These are phyloP conservation scores for Hyla sarda DNA, from an alignment of 2,113 vertebrate genomes.

Conservation along the genomic window DNA sequence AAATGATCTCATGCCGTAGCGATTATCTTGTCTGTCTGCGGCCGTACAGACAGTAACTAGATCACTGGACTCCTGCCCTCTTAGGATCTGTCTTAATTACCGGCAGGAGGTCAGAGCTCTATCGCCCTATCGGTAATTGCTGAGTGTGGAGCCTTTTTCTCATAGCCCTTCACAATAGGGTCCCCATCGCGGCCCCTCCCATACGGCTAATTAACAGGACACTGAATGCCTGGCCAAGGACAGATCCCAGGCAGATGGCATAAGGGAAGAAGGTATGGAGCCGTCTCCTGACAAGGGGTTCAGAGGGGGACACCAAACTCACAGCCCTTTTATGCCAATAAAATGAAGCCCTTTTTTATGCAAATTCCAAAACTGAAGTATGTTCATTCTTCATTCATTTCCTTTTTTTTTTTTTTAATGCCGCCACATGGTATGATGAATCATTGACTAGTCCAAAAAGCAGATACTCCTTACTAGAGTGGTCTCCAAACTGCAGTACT, in stretches of 20 bases:
- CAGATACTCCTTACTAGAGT: no score
- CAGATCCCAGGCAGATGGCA: constrained; percentile 56
- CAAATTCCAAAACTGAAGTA: constrained; percentile 48
- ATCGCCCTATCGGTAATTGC: constrained; percentile 56
- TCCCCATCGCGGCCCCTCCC: constrained; percentile 64
- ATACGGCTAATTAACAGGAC: constrained; percentile 65
- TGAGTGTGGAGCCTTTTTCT: constrained; percentile 68
- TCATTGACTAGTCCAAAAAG: constrained; percentile 17
- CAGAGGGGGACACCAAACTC: constrained; percentile 47
- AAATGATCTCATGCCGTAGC: neutral
- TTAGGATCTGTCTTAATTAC: constrained; percentile 56
- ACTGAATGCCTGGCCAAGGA: constrained; percentile 62
- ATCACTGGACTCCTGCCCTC: constrained; percentile 55
- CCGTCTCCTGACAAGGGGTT: constrained; percentile 53
- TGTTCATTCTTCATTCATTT: constrained; percentile 33
- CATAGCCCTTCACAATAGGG: constrained; percentile 66
- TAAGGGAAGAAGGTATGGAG: constrained; percentile 51
- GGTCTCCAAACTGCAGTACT: no score
- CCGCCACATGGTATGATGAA: constrained; percentile 20
- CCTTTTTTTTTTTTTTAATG: constrained; percentile 8
- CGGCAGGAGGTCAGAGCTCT: constrained; percentile 57
- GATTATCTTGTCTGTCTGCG: constrained; percentile 29
- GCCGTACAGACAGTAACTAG: constrained; percentile 43
- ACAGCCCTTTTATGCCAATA: constrained; percentile 56
- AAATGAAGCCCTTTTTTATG: constrained; percentile 50